phyloP scores from a whole-genome alignment of 2,888 invertebrate species.

The Harpagoxenus sublaevis region DNA sequence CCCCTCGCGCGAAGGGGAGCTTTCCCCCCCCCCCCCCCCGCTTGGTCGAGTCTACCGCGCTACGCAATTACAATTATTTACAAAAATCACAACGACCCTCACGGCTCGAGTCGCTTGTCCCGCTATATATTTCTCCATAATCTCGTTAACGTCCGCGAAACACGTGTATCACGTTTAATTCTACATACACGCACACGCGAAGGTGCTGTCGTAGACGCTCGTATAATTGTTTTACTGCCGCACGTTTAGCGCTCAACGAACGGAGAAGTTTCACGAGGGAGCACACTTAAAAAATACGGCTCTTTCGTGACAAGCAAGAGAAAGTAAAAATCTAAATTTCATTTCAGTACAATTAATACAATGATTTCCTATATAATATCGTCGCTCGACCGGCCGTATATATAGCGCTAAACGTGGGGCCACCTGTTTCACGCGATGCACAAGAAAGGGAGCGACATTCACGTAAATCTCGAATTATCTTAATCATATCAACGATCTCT shows the following conservation, averaged over 20 bases:
- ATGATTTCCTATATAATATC: background rate
- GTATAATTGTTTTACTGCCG: background rate
- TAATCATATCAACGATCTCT: background rate
- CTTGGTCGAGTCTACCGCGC: slow-evolving; percentile 38
- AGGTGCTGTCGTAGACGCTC: slow-evolving; percentile 10
- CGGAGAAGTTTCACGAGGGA: background rate
- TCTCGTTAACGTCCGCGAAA: slow-evolving; percentile 30
- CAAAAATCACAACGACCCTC: slow-evolving; percentile 72
- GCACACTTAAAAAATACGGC: background rate
- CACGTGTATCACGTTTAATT: background rate
- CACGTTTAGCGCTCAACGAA: background rate
- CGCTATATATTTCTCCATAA: background rate
- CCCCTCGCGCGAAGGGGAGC: slow-evolving; percentile 36
- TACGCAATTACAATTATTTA: slow-evolving; percentile 72
- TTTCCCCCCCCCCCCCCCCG: no score
- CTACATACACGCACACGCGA: slow-evolving; percentile 7
- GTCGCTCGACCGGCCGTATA: background rate
- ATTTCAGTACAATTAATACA: background rate
- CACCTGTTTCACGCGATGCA: background rate
- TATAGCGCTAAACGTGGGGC: background rate
- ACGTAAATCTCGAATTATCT: background rate
- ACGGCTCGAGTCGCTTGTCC: slow-evolving; percentile 10
- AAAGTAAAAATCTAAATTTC: background rate
- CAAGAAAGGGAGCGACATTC: background rate
- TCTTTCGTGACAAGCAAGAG: background rate